These are phyloP conservation scores for Sylvia borin DNA, from an alignment of 2,797 vertebrate species.

Conservation along the genomic window DNA sequence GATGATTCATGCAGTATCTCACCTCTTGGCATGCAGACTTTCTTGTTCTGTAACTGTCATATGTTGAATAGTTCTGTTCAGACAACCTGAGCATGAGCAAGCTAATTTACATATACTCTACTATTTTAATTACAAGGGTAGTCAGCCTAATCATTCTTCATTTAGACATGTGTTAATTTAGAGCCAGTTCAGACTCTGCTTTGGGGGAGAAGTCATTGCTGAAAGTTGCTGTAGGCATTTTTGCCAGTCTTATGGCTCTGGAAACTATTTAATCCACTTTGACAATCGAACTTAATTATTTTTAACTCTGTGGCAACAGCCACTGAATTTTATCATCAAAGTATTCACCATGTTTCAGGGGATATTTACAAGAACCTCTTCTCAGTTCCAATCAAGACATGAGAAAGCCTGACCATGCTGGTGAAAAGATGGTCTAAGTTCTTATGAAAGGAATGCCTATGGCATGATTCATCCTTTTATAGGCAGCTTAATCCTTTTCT, in stretches of 20 bases:
- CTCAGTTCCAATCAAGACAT: neutral
- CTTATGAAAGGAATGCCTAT: neutral
- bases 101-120: neutral
- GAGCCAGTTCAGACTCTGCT: neutral
- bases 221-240: neutral
- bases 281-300: neutral
- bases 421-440: neutral
- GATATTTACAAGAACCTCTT: neutral
- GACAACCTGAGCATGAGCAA: neutral
- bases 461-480: neutral
- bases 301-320: neutral
- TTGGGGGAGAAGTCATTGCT: neutral
- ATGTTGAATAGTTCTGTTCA: neutral
- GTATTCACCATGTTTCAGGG: neutral
- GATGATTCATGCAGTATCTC: neutral
- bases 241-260: neutral
- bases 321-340: neutral
- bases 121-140: constrained; percentile 26
- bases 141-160: neutral
- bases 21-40: constrained; percentile 22
- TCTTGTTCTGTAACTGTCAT: constrained; percentile 33
- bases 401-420: neutral
- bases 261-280: neutral
- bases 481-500: neutral
- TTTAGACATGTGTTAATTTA: neutral